Conservation (phyloP, 2,113 vertebrate genomes). For the Bolborhynchus lineola region DNA sequence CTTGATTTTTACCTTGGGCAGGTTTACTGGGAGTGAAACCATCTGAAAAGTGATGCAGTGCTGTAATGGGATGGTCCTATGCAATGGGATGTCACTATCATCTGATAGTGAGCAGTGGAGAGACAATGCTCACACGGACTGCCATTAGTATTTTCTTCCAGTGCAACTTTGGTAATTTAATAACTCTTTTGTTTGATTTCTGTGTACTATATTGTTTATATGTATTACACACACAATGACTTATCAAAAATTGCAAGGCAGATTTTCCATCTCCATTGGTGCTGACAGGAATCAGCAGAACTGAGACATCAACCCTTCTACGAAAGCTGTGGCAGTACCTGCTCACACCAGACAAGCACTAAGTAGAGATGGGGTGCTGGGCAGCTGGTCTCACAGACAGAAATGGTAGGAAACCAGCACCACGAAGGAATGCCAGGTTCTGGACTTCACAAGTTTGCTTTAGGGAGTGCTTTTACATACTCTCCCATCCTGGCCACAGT, state of each 20-base stretch:
- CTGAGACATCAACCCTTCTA: neutral
- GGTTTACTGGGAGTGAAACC: neutral
- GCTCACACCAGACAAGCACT: too few relatives aligned
- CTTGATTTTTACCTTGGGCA: neutral
- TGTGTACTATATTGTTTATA: neutral
- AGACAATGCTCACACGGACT: neutral
- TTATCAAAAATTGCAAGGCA: neutral
- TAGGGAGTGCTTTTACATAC: neutral
- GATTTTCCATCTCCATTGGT: neutral
- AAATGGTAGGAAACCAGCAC: neutral
- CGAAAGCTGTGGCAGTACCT: neutral
- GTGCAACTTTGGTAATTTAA: neutral
- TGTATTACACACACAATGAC: neutral
- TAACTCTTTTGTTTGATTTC: neutral
- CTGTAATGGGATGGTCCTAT: neutral
- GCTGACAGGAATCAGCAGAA: neutral
- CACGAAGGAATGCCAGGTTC: neutral
- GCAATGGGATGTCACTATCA: too few relatives aligned
- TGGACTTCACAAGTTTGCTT: neutral
- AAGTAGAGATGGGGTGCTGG: neutral
- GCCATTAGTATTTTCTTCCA: neutral
- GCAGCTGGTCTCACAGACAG: neutral
- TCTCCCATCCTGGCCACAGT: neutral
- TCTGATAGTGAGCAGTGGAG: accelerated
- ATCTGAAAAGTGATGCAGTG: neutral